A percentile compares a stretch with the other conserved stretches of the same genome.
phyloP scores from a whole-genome alignment of 1,140 invertebrate genomes.

The Lordiphosa clarofinis region DNA sequence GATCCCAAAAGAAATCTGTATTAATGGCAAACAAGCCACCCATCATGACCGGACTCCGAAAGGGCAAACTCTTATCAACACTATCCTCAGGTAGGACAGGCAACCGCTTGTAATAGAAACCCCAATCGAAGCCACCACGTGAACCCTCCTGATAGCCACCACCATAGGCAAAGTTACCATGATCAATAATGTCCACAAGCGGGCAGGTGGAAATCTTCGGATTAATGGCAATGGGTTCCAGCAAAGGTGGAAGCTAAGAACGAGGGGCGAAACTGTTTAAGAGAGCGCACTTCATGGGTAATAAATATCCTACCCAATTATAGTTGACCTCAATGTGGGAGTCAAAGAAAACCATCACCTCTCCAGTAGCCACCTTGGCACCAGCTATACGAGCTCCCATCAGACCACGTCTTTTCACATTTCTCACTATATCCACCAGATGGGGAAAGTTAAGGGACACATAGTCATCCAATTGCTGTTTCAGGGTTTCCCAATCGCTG shows the following conservation, averaged over 20 bases:
- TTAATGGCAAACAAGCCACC: constrained; percentile 97
- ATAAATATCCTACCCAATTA: constrained; percentile 83
- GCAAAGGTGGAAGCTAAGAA: constrained; percentile 84
- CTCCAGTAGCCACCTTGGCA: constrained; percentile 88
- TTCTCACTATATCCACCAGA: constrained; percentile 86
- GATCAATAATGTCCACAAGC: constrained; percentile 91
- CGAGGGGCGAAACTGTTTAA: neutral
- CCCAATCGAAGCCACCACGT: constrained; percentile 92
- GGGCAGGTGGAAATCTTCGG: constrained; percentile 90
- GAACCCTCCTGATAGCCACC: constrained; percentile 89
- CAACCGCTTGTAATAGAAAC: constrained; percentile 90
- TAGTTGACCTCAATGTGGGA: constrained; percentile 95
- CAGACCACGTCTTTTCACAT: constrained; percentile 88
- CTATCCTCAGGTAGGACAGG: constrained; percentile 87
- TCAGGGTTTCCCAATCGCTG: constrained; percentile 87
- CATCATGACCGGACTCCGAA: constrained; percentile 95
- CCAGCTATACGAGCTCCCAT: constrained; percentile 94
- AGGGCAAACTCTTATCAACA: constrained; percentile 87
- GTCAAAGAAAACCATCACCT: constrained; percentile 95
- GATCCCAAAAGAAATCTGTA: constrained; percentile 94
- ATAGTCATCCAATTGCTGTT: constrained; percentile 88
- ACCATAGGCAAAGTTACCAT: constrained; percentile 87
- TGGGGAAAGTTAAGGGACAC: constrained; percentile 85
- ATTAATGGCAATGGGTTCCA: constrained; percentile 87
- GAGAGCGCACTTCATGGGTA: neutral